Evolutionary conservation across 2,797 vertebrate genomes (phyloP).

Genomic region (Morus bassanus): DNA sequence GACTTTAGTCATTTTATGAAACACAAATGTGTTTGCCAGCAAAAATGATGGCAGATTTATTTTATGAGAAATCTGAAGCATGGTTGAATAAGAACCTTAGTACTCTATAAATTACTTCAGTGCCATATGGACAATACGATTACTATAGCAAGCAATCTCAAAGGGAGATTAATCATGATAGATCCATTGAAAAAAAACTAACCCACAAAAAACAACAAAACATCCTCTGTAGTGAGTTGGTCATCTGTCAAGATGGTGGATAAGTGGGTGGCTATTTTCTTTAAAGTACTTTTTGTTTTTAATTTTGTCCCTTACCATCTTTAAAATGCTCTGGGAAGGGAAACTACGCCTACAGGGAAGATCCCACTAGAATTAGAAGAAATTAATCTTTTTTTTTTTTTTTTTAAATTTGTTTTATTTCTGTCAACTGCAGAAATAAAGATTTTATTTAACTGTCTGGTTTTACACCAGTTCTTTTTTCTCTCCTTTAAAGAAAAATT

Average conservation of each 20-base stretch:
- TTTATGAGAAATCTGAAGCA: neutral
- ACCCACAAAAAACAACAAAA: neutral
- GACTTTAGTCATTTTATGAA: neutral
- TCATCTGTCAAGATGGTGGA: neutral
- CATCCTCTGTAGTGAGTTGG: neutral
- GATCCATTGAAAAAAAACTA: neutral
- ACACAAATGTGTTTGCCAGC: neutral
- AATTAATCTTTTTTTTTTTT: neutral
- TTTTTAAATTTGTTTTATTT: neutral
- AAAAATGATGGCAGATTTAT: slow-evolving; percentile 7
- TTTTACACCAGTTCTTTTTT: neutral
- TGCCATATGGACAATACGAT: neutral
- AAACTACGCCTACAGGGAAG: neutral
- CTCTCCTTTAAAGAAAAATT: neutral
- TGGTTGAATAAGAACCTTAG: neutral
- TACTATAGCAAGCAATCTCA: neutral
- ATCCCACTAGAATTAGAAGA: neutral
- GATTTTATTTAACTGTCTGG: neutral
- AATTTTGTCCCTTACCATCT: neutral
- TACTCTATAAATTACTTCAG: neutral
- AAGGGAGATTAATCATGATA: neutral
- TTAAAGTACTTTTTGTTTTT: neutral
- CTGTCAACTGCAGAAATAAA: neutral
- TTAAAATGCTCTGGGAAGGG: neutral
- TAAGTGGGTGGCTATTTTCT: neutral